phyloP scores from a whole-genome alignment of 2,797 vertebrate genomes.

The Podarcis lilfordi region DNA sequence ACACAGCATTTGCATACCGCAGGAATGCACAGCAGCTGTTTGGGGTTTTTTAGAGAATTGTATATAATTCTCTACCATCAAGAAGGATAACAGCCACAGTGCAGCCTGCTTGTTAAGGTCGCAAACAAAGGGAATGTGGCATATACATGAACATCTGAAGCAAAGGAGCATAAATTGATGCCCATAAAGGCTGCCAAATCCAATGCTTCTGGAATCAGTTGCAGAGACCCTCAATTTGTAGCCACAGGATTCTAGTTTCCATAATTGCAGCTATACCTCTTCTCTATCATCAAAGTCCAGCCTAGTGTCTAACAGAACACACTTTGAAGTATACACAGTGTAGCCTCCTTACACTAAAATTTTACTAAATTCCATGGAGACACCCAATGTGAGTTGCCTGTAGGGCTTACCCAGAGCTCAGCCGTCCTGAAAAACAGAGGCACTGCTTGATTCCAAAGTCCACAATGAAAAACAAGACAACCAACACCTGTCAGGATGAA shows the following conservation, averaged over 20 bases:
- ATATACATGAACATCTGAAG: neutral
- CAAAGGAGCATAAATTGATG: neutral
- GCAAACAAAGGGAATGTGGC: neutral
- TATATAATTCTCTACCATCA: neutral
- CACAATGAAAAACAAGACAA: neutral
- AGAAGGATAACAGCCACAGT: neutral
- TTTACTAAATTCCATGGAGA: neutral
- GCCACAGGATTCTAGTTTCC: neutral
- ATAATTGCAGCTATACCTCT: neutral
- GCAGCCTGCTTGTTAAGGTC: neutral
- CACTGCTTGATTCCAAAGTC: neutral
- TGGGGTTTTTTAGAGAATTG: slow-evolving; percentile 16
- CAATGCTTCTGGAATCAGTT: neutral
- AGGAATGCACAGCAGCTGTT: slow-evolving; percentile 10
- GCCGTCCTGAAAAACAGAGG: neutral
- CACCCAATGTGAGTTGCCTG: neutral
- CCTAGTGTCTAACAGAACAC: neutral
- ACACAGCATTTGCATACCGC: neutral
- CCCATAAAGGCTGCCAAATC: neutral
- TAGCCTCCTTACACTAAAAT: neutral
- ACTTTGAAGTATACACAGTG: neutral
- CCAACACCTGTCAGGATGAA: neutral
- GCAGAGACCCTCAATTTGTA: neutral
- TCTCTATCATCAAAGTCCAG: neutral
- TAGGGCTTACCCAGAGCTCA: neutral